Conservation (phyloP, 1,140 invertebrate genomes). For the Aradophagus sp. region DNA sequence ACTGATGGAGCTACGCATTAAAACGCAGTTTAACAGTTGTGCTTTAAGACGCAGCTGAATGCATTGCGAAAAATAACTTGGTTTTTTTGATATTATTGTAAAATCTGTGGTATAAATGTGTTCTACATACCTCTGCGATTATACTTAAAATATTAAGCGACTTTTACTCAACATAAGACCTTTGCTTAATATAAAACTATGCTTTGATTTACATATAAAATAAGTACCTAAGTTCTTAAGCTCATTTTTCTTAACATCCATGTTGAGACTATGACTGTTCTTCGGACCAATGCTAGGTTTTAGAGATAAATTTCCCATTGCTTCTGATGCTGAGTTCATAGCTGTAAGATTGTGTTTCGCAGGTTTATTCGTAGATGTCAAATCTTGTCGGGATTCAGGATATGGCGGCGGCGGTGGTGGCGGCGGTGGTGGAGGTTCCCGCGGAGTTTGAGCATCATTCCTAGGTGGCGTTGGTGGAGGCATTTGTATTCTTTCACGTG, state of each 20-base stretch:
- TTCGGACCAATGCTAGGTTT: conserved; percentile 8
- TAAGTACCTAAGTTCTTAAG: conserved; percentile 23
- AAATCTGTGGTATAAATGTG: too few species aligned
- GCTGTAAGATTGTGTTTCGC: conserved; percentile 3
- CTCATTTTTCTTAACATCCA: conserved; percentile 29
- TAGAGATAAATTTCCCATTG: conserved; percentile 24
- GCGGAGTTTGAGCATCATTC: conserved; percentile 69
- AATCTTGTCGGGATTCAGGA: conserved; percentile 71
- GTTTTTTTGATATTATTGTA: too few species aligned
- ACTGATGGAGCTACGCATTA: too few species aligned
- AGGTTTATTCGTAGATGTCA: conserved; percentile 9
- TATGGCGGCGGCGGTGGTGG: conserved; percentile 77
- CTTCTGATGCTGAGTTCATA: conserved; percentile 8
- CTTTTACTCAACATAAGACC: too few species aligned
- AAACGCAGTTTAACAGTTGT: too few species aligned
- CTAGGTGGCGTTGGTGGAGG: conserved; percentile 72
- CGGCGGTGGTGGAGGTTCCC: conserved; percentile 75
- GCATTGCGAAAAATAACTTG: too few species aligned
- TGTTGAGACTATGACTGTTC: conserved; percentile 1
- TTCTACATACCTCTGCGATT: too few species aligned
- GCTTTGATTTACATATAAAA: too few species aligned
- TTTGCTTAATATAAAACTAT: too few species aligned
- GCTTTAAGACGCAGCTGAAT: too few species aligned
- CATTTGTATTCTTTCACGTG: conserved; percentile 67
- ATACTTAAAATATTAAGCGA: too few species aligned